Evolutionary conservation across 2,888 invertebrate species (phyloP), one percentile per base, ranked within the genome.

Genomic region (Liodrosophila aerea): DNA sequence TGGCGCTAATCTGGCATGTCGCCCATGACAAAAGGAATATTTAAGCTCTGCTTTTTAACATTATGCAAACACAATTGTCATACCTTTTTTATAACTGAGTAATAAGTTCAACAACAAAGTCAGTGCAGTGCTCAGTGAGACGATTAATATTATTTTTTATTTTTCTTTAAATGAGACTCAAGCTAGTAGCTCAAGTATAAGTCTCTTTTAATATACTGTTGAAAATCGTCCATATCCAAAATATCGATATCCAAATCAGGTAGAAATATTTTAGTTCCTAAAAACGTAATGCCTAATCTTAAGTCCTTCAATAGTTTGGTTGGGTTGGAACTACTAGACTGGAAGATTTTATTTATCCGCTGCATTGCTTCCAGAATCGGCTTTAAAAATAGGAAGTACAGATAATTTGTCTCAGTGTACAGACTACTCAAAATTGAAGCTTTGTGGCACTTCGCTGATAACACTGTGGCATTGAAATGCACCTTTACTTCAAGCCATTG

Each of bases 401-500:
- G 22, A 22, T 22, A 22, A 22, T 22, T 22, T 22, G n/a, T n/a
- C n/a, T n/a, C n/a, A n/a, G n/a, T n/a, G n/a, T n/a, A n/a, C n/a
- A n/a, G n/a, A n/a, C n/a, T n/a, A n/a, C n/a, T n/a, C n/a, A n/a
- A n/a, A n/a, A n/a, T n/a, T n/a, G n/a, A n/a, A n/a, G n/a, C n/a
- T n/a, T n/a, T n/a, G n/a, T n/a, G n/a, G n/a, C n/a, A n/a, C n/a
- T n/a, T n/a, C n/a, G n/a, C n/a, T n/a, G n/a, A n/a, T n/a, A n/a
- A n/a, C 29, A 9, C 29, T 22, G 46, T 40, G 33, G 40, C 15
- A 22, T 13, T 27, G 9, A 56, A 49, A 11, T 56, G 36, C 1
- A 56, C 15, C 15, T 49, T 47, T n/a, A 56, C 36, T 11, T 56
- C 47, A 30, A 36, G 29, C 47, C 47, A 56, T 13, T 56, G 41